These are phyloP conservation scores for Pachycephala philippinensis DNA, from an alignment of 2,113 vertebrate genomes.

Conservation along the genomic window DNA sequence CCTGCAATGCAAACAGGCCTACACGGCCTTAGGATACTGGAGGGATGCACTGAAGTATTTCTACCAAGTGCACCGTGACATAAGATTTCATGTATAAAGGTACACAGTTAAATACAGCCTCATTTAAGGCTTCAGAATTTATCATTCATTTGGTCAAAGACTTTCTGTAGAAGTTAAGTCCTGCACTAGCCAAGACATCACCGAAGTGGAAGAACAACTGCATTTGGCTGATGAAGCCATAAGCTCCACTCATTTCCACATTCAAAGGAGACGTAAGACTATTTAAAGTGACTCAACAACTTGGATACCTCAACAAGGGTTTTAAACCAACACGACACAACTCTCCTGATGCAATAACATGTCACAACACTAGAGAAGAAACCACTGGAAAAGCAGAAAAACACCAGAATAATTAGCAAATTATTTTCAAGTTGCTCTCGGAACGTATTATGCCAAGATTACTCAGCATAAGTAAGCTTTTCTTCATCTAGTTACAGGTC, in stretches of 20 bases:
- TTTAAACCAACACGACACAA: neutral
- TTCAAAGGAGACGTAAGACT: neutral
- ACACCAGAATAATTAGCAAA: neutral
- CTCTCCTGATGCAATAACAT: neutral
- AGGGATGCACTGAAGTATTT: neutral
- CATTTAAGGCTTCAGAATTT: neutral
- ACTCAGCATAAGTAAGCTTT: neutral
- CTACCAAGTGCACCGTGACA: rapidly evolving
- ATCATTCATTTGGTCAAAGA: neutral
- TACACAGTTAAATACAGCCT: neutral
- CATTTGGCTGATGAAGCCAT: neutral
- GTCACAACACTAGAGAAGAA: neutral
- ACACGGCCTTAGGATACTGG: neutral
- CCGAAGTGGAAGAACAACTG: neutral
- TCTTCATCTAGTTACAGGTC: constrained; percentile 1
- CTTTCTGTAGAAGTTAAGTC: neutral
- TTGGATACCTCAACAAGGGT: neutral
- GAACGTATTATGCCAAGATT: neutral
- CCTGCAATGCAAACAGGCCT: neutral
- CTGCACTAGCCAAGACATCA: neutral
- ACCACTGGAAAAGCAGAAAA: neutral
- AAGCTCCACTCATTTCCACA: neutral
- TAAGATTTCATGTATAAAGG: neutral
- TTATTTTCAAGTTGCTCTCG: neutral
- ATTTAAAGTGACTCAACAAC: neutral